Percentiles rank a stretch among this genome's conserved stretches.
phyloP scores from a whole-genome alignment of 2,113 vertebrate species.

The Myotis davidii region DNA sequence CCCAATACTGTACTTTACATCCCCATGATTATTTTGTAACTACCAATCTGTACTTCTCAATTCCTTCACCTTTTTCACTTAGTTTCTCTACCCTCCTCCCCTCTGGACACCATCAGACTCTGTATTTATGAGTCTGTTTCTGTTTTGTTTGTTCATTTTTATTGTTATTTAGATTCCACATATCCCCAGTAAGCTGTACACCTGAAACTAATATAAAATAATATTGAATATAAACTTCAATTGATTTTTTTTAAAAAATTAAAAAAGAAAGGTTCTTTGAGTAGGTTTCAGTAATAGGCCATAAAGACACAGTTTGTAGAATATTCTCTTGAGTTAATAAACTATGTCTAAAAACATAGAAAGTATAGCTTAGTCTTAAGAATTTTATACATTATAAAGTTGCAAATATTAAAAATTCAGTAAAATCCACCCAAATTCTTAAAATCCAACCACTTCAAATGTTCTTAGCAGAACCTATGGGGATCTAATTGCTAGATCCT shows the following conservation, averaged over 20 bases:
- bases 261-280: not conserved
- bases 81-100: not conserved
- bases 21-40: not conserved
- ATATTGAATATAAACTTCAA: not conserved
- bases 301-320: not conserved
- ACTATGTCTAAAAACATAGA: not conserved
- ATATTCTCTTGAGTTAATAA: not conserved
- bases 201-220: not conserved
- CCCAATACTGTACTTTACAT: not conserved
- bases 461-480: not conserved
- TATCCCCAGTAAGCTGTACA: not conserved
- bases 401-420: not conserved
- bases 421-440: not conserved
- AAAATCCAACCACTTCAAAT: not conserved
- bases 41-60: not conserved
- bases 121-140: not conserved
- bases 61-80: not conserved
- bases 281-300: not conserved
- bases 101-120: not conserved
- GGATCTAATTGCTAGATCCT: not conserved
- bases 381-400: not conserved
- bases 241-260: not conserved
- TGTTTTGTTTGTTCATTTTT: not conserved
- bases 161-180: not conserved
- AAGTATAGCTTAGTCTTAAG: not conserved